Conservation (phyloP, 2,797 vertebrate genomes). For the Apogon talboti region DNA sequence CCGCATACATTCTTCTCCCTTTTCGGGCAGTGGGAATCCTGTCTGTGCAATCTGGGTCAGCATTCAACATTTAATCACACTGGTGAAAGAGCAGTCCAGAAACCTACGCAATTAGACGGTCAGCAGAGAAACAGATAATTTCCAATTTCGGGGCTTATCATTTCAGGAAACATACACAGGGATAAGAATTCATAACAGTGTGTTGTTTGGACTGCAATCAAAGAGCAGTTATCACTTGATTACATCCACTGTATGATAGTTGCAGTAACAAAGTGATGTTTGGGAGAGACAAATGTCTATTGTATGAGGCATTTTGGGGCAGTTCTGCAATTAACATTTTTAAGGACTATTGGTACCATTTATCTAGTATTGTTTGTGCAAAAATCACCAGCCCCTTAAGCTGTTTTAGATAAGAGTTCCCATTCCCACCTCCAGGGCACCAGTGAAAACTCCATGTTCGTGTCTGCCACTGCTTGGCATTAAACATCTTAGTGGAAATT, state of each 20-base stretch:
- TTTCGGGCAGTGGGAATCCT: conserved; percentile 78
- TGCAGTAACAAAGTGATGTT: conserved; percentile 8
- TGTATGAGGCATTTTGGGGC: conserved; percentile 8
- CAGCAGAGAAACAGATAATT: conserved; percentile 12
- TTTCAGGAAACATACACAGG: conserved; percentile 7
- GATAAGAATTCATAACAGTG: not conserved
- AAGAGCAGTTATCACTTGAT: conserved; percentile 10
- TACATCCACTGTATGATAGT: conserved; percentile 18
- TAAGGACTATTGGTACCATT: not conserved
- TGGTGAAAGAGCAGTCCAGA: conserved; percentile 8
- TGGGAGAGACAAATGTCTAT: conserved; percentile 3
- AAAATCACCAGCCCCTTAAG: conserved; percentile 1
- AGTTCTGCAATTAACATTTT: conserved; percentile 22
- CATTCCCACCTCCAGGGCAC: conserved; percentile 3
- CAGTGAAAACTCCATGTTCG: conserved; percentile 18
- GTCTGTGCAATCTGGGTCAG: conserved; percentile 55
- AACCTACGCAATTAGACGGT: conserved; percentile 16
- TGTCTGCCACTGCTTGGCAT: conserved; percentile 45
- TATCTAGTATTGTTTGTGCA: not conserved
- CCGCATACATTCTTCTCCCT: conserved; percentile 81
- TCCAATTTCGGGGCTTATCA: conserved; percentile 22
- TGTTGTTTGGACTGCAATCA: conserved; percentile 2
- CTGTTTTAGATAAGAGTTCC: conserved; percentile 8
- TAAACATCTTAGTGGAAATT: conserved; percentile 37
- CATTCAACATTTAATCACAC: conserved; percentile 18